phyloP scores from a whole-genome alignment of 2,113 vertebrate genomes.

The Clarias magur region DNA sequence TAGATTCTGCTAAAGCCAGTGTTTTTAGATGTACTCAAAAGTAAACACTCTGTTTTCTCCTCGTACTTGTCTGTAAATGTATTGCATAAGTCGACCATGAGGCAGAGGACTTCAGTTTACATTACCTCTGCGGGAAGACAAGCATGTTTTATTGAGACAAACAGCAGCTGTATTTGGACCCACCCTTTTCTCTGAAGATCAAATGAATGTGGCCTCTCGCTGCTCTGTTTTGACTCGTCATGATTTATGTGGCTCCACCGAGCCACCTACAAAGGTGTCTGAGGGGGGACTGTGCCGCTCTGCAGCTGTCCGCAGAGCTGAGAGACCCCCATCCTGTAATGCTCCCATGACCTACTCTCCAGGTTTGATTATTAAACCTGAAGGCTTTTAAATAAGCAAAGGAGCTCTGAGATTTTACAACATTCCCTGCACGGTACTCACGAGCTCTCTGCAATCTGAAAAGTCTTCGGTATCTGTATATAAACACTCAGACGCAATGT shows the following conservation, averaged over 20 bases:
- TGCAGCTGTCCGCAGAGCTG: constrained; percentile 31
- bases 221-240: constrained; percentile 58
- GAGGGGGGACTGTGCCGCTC: constrained; percentile 56
- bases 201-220: constrained; percentile 48
- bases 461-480: constrained; percentile 21
- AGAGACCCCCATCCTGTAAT: constrained; percentile 39
- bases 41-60: constrained; percentile 53
- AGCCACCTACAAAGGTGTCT: constrained; percentile 65
- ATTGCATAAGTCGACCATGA: constrained; percentile 59
- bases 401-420: constrained; percentile 33
- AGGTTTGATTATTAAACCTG: constrained; percentile 58
- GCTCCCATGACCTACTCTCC: constrained; percentile 45
- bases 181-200: constrained; percentile 58
- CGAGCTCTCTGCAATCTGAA: constrained; percentile 31
- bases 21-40: constrained; percentile 35
- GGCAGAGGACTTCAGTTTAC: constrained; percentile 62
- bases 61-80: constrained; percentile 60
- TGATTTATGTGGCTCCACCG: constrained; percentile 56
- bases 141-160: constrained; percentile 68
- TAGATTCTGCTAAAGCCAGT: constrained; percentile 14
- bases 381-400: constrained; percentile 47
- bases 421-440: constrained; percentile 8
- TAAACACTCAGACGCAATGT: background rate
- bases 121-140: constrained; percentile 59
- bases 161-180: constrained; percentile 75